Evolutionary conservation across 2,113 vertebrate species (phyloP).

Genomic region (Nothocercus julius): DNA sequence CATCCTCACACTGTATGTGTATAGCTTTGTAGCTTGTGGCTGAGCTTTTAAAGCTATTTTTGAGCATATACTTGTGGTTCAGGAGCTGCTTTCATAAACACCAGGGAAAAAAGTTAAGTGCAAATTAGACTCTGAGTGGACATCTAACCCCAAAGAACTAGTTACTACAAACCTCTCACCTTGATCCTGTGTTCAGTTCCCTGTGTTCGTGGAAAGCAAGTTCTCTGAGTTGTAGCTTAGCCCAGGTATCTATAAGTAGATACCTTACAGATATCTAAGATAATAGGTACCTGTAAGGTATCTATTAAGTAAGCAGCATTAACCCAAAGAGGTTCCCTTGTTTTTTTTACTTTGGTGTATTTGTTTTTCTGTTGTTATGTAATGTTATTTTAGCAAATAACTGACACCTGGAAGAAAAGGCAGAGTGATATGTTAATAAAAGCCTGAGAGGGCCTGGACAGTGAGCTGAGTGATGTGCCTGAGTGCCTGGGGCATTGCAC

Average conservation of each 20-base stretch:
- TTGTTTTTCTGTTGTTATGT: neutral
- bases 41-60: neutral
- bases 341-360: neutral
- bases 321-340: neutral
- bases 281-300: no score
- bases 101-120: neutral
- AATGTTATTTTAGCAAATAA: neutral
- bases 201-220: neutral
- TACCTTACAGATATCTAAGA: neutral
- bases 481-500: neutral
- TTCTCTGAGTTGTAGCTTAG: accelerated
- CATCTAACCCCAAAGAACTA: accelerated
- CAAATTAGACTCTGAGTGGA: neutral
- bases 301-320: neutral
- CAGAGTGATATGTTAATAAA: neutral
- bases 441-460: neutral
- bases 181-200: neutral
- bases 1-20: neutral
- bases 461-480: accelerated
- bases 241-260: accelerated
- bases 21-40: neutral
- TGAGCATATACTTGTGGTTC: neutral
- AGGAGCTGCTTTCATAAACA: neutral
- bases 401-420: neutral
- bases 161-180: neutral